Percentiles rank a stretch among this genome's conserved stretches.
phyloP scores from a whole-genome alignment of 2,113 vertebrate species.

The Eolophus roseicapilla region DNA sequence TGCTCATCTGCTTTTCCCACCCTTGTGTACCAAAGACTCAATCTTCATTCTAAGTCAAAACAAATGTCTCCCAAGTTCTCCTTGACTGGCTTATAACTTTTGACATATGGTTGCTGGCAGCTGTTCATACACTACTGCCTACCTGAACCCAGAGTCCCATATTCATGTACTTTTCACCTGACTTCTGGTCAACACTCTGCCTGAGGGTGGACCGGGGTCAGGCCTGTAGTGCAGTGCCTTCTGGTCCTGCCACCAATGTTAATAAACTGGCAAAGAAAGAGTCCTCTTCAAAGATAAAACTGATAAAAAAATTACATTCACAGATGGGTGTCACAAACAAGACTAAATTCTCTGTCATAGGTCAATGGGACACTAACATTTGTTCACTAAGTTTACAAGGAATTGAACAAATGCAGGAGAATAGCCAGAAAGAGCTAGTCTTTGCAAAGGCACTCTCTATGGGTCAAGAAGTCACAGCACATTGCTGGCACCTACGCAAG shows the following conservation, averaged over 20 bases:
- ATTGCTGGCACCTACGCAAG: background rate
- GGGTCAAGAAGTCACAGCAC: background rate
- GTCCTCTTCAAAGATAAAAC: background rate
- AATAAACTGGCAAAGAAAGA: background rate
- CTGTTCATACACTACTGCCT: background rate
- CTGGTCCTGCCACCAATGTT: background rate
- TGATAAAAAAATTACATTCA: background rate
- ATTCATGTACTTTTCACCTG: accelerated
- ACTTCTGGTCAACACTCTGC: background rate
- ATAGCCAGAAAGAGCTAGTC: background rate
- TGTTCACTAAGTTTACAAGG: background rate
- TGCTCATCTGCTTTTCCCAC: background rate
- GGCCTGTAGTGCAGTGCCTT: background rate
- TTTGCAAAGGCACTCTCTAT: background rate
- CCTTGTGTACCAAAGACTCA: background rate
- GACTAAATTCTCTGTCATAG: background rate
- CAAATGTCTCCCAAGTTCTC: background rate
- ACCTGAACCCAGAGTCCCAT: background rate
- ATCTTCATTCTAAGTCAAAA: background rate
- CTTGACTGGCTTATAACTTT: background rate
- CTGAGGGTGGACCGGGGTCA: background rate
- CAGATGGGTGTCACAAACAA: background rate
- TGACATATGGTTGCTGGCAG: background rate
- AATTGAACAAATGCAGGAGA: background rate
- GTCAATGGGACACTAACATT: background rate